These are phyloP conservation scores for Drosophila yakuba DNA, from an alignment of 1,140 invertebrate genomes.

Conservation along the genomic window DNA sequence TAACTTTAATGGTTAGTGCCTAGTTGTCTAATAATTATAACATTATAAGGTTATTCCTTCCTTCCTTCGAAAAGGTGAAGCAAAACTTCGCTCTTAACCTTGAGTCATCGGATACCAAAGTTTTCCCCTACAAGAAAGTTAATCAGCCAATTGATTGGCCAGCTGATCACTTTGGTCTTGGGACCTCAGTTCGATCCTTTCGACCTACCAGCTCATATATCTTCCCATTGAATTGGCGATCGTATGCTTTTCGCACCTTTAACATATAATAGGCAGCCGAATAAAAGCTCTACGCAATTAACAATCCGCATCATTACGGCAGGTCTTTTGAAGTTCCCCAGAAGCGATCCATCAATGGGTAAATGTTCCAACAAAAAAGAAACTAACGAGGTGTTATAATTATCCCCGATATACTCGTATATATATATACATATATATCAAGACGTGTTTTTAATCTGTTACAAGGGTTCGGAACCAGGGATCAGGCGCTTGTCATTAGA, in stretches of 20 bases:
- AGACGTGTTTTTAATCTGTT: constrained; percentile 63
- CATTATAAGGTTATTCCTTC: too few species aligned
- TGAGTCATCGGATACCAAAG: background rate
- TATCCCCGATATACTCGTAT: constrained; percentile 44
- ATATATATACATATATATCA: constrained; percentile 8
- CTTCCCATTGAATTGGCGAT: constrained; percentile 19
- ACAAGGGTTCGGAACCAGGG: constrained; percentile 39
- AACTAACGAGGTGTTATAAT: constrained; percentile 83
- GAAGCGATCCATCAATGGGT: constrained; percentile 22
- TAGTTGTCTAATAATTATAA: too few species aligned
- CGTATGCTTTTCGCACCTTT: constrained; percentile 16
- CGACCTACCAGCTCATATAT: constrained; percentile 12
- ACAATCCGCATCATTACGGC: constrained; percentile 34
- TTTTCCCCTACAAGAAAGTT: background rate
- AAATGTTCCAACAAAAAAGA: constrained; percentile 75
- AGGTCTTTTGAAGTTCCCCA: constrained; percentile 13
- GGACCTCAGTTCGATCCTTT: constrained; percentile 3
- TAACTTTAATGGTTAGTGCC: too few species aligned
- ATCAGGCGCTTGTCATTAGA: constrained; percentile 75
- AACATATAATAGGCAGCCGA: constrained; percentile 5
- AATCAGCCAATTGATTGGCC: constrained; percentile 8
- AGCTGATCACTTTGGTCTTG: constrained; percentile 8
- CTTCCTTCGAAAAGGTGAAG: too few species aligned
- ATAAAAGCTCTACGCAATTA: constrained; percentile 25
- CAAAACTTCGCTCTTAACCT: too few species aligned